phyloP scores from a whole-genome alignment of 2,888 invertebrate genomes.

The Odontocolon sp. region DNA sequence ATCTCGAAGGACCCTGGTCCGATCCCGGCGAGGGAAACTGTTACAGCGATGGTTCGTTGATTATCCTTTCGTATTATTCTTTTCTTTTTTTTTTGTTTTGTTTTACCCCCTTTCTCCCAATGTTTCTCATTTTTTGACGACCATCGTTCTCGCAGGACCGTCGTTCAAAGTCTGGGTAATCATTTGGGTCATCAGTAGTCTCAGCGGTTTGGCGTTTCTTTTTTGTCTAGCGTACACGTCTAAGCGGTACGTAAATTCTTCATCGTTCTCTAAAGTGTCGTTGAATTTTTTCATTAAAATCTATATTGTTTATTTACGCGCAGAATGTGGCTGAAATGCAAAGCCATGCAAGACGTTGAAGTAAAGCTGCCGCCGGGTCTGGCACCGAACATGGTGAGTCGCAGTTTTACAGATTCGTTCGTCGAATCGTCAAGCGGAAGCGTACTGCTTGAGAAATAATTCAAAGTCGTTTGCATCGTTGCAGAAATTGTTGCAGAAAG shows the following conservation, averaged over 20 bases:
- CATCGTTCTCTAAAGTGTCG: not conserved
- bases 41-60: constrained; percentile 74
- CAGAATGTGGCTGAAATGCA: constrained; percentile 84
- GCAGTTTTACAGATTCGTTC: not conserved
- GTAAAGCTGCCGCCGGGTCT: constrained; percentile 87
- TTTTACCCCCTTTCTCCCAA: not conserved
- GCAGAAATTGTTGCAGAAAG: constrained; percentile 78
- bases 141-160: constrained; percentile 72
- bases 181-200: constrained; percentile 73
- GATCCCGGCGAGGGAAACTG: constrained; percentile 78
- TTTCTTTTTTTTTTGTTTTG: not conserved
- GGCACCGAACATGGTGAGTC: constrained; percentile 79
- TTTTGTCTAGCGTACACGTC: constrained; percentile 72
- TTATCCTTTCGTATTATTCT: not conserved
- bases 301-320: constrained; percentile 63
- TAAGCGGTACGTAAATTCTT: constrained; percentile 69
- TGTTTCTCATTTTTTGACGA: not conserved
- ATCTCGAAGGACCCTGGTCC: constrained; percentile 80
- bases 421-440: not conserved
- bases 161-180: constrained; percentile 69
- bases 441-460: constrained; percentile 43
- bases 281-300: not conserved
- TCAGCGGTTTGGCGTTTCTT: constrained; percentile 68
- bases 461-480: constrained; percentile 48
- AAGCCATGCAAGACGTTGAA: constrained; percentile 86